Percentiles rank a stretch among this genome's conserved stretches.
These are phyloP conservation scores for Megaceryle maxima DNA, from an alignment of 2,113 vertebrate genomes.

Conservation along the genomic window DNA sequence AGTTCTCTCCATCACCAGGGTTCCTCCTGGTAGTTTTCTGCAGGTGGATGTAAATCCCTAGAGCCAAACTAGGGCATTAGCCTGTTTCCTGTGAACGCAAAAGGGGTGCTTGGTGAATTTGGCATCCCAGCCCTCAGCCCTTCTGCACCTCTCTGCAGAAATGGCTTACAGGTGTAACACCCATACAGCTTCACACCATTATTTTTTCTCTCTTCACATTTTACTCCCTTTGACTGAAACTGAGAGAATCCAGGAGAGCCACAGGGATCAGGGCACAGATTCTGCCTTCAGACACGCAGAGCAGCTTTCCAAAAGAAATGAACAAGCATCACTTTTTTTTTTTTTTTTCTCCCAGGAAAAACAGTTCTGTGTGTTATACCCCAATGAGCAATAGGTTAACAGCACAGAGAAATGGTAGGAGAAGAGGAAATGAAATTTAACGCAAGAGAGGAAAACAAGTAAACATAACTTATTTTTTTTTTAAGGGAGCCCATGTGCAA, in stretches of 20 bases:
- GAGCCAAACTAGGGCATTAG: background rate
- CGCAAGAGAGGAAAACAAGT: constrained; percentile 36
- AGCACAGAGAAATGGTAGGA: background rate
- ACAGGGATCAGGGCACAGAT: background rate
- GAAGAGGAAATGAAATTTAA: constrained; percentile 50
- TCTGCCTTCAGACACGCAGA: background rate
- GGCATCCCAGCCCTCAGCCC: background rate
- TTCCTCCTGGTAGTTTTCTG: background rate
- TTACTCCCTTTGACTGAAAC: background rate
- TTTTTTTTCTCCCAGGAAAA: background rate
- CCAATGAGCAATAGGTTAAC: constrained; percentile 1
- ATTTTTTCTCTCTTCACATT: background rate
- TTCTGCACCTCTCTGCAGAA: background rate
- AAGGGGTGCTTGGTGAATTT: background rate
- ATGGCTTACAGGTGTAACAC: background rate
- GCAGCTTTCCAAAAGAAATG: background rate
- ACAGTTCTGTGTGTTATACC: background rate
- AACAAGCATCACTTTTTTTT: background rate
- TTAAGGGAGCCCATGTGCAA: constrained; percentile 40
- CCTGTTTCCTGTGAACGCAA: background rate
- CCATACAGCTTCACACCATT: background rate
- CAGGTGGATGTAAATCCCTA: background rate
- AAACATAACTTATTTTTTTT: constrained; percentile 30
- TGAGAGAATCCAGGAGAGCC: background rate
- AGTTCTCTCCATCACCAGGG: background rate